Evolutionary conservation across 2,797 vertebrate genomes (phyloP), one percentile per base, ranked within the genome.

Genomic region (Scolopax rusticola): DNA sequence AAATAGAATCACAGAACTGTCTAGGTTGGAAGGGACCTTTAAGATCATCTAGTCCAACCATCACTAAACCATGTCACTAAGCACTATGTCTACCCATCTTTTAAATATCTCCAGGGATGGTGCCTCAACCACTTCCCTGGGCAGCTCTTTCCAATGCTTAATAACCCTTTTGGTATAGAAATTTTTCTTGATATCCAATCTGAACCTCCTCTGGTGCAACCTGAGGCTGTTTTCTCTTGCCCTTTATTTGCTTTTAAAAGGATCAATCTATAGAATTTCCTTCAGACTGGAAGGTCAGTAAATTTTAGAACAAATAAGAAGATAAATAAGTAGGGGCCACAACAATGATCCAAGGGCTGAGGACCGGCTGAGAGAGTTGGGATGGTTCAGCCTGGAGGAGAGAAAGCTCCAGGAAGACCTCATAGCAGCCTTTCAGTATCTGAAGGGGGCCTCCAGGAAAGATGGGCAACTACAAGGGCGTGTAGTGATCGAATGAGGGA

Each of bases 371-470:
- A 64, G 23, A 50, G 38, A 40, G 45, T 3, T 16, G 19, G 5
- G n/a, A 4, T 10, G 69, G 20, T 36, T 53, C 25, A 36, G 15
- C 18, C 67, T 79, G 38, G 16, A 65, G 38, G 45, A 63, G 8
- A 40, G 28, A 51, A 40, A 28, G n/a, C 28, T 33, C 12, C 0
- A 0, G 9, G 16, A 11, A 80, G 15, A 74, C 27, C 19, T 71
- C 21, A 32, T 0, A 4, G 81, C 0, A 0, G 4, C 43, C 38
- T 57, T 38, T 1, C 43, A n/a, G 2, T 6, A 6, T 8, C 3
- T 47, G 13, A 33, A 60, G 4, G 16, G 28, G 15, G 12, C 24
- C 14, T 15, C 11, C 2, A 57, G 3, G 38, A 51, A 28, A 38
- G 20, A 7, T 5, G 9, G 11, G 3, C 11, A 45, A 7, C 18